Percentiles rank a stretch among this genome's conserved stretches.
Evolutionary conservation across 2,888 invertebrate species (phyloP).

Genomic region (Scaptomyza parva): DNA sequence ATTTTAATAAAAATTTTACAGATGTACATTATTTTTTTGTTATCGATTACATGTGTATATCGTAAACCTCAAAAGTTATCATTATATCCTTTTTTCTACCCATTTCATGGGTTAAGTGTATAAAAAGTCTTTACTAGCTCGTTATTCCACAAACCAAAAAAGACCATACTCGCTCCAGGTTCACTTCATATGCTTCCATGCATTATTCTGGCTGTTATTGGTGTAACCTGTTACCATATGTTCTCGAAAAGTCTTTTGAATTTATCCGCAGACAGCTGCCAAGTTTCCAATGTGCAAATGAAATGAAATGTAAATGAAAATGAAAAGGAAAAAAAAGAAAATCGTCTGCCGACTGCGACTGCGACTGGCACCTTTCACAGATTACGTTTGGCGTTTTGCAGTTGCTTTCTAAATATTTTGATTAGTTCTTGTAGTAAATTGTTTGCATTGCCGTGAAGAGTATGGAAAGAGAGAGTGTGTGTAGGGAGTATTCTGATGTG

Average conservation of each 20-base stretch:
- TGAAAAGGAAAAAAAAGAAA: background rate
- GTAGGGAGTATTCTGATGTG: background rate
- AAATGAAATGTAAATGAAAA: constrained; percentile 43
- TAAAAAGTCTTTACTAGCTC: too few species aligned
- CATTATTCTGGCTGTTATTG: constrained; percentile 31
- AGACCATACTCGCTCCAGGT: too few species aligned
- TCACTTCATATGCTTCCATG: too few species aligned
- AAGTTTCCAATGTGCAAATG: constrained; percentile 72
- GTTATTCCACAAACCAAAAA: too few species aligned
- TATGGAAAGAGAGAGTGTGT: background rate
- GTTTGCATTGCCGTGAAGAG: constrained; percentile 44
- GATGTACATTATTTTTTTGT: too few species aligned
- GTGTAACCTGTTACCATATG: constrained; percentile 61
- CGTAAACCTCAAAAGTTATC: too few species aligned
- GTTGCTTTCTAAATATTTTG: constrained; percentile 68
- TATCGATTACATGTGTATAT: too few species aligned
- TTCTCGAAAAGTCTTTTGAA: constrained; percentile 30
- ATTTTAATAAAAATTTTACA: too few species aligned
- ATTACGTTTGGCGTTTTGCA: constrained; percentile 3
- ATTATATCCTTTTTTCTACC: too few species aligned
- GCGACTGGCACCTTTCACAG: constrained; percentile 66
- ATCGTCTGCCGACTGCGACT: constrained; percentile 17
- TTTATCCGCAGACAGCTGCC: constrained; percentile 67
- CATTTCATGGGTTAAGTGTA: too few species aligned
- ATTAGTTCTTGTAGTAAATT: constrained; percentile 77